Conservation (phyloP, 1,140 invertebrate species). For the Teleogryllus occipitalis region DNA sequence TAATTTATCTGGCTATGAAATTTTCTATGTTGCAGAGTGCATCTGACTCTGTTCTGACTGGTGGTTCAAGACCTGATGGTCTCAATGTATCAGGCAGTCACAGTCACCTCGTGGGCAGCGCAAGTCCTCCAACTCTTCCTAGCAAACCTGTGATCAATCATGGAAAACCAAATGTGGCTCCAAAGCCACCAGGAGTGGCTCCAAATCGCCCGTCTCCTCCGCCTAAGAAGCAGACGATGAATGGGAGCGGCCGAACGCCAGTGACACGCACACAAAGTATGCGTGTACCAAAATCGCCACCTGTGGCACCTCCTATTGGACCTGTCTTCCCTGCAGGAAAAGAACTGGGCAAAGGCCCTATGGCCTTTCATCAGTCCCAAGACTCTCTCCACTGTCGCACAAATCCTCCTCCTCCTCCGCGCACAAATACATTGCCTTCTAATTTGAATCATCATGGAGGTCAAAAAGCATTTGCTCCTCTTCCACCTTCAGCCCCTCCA, state of each 20-base stretch:
- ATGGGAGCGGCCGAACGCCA: conserved; percentile 30
- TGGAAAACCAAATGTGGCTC: conserved; percentile 44
- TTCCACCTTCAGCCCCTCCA: conserved; percentile 37
- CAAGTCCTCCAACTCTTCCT: conserved; percentile 21
- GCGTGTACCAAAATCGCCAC: conserved; percentile 42
- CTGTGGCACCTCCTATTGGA: conserved; percentile 30
- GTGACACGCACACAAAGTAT: conserved; percentile 47
- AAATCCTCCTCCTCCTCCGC: conserved; percentile 22
- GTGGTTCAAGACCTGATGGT: not conserved
- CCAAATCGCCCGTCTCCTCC: conserved; percentile 41
- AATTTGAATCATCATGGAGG: conserved; percentile 22
- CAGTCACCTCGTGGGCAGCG: conserved; percentile 8
- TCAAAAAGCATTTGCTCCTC: conserved; percentile 31
- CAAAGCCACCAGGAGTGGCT: conserved; percentile 38
- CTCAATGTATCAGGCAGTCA: conserved; percentile 2
- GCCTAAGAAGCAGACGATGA: conserved; percentile 37
- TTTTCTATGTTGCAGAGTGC: conserved; percentile 29
- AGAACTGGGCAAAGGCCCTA: conserved; percentile 20
- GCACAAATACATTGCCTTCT: conserved; percentile 22
- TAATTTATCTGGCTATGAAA: not conserved
- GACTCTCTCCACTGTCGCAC: conserved; percentile 36
- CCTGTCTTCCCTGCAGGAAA: conserved; percentile 18
- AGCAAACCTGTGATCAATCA: conserved; percentile 33
- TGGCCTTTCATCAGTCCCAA: conserved; percentile 43
- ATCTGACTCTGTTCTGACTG: conserved; percentile 28